A percentile compares a stretch with the other conserved stretches of the same genome.
Evolutionary conservation across 2,888 invertebrate species (phyloP).

Genomic region (Microctonus brassicae): DNA sequence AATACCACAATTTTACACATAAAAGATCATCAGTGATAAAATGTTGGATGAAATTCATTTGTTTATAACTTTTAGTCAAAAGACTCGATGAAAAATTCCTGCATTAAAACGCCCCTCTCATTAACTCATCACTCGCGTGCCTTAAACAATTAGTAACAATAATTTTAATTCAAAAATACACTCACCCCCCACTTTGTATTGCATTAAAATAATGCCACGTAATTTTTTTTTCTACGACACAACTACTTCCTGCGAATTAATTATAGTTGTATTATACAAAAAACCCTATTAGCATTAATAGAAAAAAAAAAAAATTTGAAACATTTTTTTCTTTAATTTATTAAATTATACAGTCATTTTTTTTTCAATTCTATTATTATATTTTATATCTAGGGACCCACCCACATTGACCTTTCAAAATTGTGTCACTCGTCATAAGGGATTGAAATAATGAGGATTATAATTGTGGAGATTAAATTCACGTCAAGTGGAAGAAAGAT

Average conservation of each 20-base stretch:
- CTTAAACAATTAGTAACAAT: constrained; percentile 38
- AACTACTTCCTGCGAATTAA: constrained; percentile 10
- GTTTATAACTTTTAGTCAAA: constrained; percentile 21
- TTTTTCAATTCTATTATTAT: neutral
- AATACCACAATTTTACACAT: constrained; percentile 18
- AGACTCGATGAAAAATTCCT: constrained; percentile 35
- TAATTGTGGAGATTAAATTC: neutral
- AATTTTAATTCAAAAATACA: constrained; percentile 12
- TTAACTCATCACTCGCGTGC: constrained; percentile 37
- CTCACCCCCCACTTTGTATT: neutral
- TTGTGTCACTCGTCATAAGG: neutral
- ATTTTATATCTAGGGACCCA: neutral
- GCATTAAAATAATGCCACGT: neutral
- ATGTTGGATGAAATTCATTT: constrained; percentile 36
- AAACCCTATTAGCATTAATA: too few species aligned
- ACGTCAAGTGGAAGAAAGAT: neutral
- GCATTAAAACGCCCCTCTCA: constrained; percentile 39
- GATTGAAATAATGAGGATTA: neutral
- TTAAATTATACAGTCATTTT: neutral
- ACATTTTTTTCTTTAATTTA: neutral
- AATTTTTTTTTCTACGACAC: neutral
- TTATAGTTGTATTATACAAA: neutral
- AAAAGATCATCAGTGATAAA: constrained; percentile 30
- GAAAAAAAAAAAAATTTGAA: neutral
- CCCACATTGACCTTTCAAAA: neutral